Conservation (phyloP, 2,888 invertebrate genomes). For the Thecophora atra region DNA sequence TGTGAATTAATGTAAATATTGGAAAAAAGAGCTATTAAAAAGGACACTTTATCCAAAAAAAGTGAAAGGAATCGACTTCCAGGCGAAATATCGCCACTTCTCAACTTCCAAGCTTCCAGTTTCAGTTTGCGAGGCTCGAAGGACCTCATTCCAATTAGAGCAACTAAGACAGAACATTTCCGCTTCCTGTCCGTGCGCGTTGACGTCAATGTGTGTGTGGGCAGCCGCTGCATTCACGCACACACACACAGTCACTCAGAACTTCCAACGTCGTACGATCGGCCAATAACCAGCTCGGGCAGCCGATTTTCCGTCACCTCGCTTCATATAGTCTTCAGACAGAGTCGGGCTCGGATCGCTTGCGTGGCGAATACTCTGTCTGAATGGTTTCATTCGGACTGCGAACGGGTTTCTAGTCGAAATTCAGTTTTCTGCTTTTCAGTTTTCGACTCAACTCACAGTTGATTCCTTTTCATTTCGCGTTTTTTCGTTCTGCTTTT, state of each 20-base stretch:
- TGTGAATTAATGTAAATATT: not conserved
- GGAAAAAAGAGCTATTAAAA: not conserved
- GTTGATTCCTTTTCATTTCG: slow-evolving; percentile 34
- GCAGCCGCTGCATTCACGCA: not conserved
- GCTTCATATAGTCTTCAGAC: slow-evolving; percentile 62
- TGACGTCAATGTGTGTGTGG: not conserved
- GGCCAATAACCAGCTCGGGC: slow-evolving; percentile 38
- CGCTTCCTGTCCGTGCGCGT: slow-evolving; percentile 1
- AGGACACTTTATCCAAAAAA: not conserved
- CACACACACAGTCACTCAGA: slow-evolving; percentile 1
- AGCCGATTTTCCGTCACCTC: slow-evolving; percentile 38
- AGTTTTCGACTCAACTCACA: slow-evolving; percentile 36
- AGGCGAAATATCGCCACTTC: not conserved
- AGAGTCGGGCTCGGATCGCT: slow-evolving; percentile 62
- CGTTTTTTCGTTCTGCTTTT: not conserved
- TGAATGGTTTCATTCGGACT: slow-evolving; percentile 59
- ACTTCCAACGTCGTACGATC: not conserved
- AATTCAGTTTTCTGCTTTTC: slow-evolving; percentile 40
- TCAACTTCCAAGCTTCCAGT: slow-evolving; percentile 15
- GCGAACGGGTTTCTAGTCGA: slow-evolving; percentile 42
- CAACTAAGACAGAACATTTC: slow-evolving; percentile 48
- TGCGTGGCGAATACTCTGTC: slow-evolving; percentile 61
- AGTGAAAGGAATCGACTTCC: not conserved
- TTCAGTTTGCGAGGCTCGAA: not conserved
- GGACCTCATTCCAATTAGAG: slow-evolving; percentile 31